Evolutionary conservation across 2,797 vertebrate species (phyloP), one percentile per base, ranked within the genome.

Genomic region (Pipistrellus nathusii): DNA sequence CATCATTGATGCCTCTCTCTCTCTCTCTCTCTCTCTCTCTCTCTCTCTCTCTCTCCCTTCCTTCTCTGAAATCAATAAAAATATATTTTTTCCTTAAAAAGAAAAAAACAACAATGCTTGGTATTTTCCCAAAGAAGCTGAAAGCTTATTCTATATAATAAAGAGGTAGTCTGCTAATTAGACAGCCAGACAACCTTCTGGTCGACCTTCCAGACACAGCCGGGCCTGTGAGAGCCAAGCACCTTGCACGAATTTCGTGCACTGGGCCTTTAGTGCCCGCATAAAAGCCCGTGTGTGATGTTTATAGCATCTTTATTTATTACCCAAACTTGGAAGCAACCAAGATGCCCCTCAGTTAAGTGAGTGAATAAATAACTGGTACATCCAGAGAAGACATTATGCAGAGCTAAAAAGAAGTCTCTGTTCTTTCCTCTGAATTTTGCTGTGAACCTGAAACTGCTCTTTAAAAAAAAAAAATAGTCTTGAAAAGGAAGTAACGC

Each of bases 381-480:
- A 35, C n/a, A 38, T 59, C 9, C 6, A 62, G 30, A 62, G 17
- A 41, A 14, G 62, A 90, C 68, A 59, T 62, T 64, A 81, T 17
- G 18, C 25, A 21, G 53, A n/a, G 55, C 44, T 82, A 30, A 64
- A 13, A 81, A 72, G 55, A 82, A 51, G 68, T 69, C 20, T 69
- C n/a, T 88, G 57, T 25, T 32, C 66, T 76, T 88, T 27, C 78
- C 27, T 57, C 71, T 84, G 46, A 59, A 51, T 88, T 88, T 88
- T 59, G 48, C 25, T 2, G 25, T 25, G 64, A 62, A 53, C 32
- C 73, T 72, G 57, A 71, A 71, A 71, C 62, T 18, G 53, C 59
- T 88, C 30, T 57, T 35, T 38, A 44, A 68, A 75, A 68, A 57
- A n/a, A 25, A 57, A 55, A 38, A 25, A 55, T 30, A 57, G 66